Evolutionary conservation across 2,888 invertebrate species (phyloP).

Genomic region (Danaus chrysippus): DNA sequence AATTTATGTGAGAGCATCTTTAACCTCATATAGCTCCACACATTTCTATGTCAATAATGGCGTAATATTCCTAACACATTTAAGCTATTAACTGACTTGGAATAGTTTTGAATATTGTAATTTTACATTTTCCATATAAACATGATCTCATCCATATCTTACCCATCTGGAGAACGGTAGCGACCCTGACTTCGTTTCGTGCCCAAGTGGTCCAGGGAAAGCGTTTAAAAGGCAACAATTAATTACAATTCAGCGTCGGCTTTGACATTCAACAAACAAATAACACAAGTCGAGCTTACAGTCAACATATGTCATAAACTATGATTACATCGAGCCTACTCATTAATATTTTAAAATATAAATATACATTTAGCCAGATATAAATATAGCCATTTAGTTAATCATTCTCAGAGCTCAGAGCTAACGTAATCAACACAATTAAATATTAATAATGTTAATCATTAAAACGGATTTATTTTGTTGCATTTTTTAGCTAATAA

Average conservation of each 20-base stretch:
- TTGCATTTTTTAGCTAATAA: too few relatives aligned
- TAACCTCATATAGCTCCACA: slow-evolving; percentile 23
- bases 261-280: slow-evolving; percentile 30
- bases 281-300: background rate
- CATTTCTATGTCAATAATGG: slow-evolving; percentile 13
- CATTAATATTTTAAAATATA: background rate
- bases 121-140: slow-evolving; percentile 2
- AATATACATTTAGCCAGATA: background rate
- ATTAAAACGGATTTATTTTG: background rate
- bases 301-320: background rate
- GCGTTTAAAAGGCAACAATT: slow-evolving; percentile 79
- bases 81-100: background rate
- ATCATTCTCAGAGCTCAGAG: background rate
- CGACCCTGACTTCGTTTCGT: slow-evolving; percentile 82
- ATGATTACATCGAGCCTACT: background rate
- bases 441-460: background rate
- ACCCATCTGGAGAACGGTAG: slow-evolving; percentile 87
- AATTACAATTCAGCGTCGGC: slow-evolving; percentile 72
- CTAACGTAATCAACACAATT: background rate
- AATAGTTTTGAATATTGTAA: background rate
- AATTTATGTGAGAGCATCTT: slow-evolving; percentile 29
- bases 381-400: background rate
- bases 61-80: slow-evolving; percentile 1
- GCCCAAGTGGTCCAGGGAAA: slow-evolving; percentile 67
- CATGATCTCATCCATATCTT: slow-evolving; percentile 47